Conservation (phyloP, 1,140 invertebrate species). For the Campodea augens region DNA sequence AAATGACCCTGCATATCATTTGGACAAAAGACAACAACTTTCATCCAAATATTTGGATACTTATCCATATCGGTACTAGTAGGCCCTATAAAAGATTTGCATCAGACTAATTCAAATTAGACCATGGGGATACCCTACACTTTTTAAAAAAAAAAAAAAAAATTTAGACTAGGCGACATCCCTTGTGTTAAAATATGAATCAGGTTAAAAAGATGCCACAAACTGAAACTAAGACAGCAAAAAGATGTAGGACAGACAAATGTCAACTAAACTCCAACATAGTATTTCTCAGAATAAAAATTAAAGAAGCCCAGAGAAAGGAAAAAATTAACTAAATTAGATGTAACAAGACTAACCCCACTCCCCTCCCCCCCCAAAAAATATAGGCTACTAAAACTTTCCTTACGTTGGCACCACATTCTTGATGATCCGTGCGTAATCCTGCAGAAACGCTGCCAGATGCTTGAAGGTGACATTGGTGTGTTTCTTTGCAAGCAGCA, state of each 20-base stretch:
- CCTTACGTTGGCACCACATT: constrained; percentile 41
- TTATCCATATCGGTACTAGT: no score
- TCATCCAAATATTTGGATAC: no score
- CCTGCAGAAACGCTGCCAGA: constrained; percentile 36
- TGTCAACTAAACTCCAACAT: constrained; percentile 8
- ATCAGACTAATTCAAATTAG: no score
- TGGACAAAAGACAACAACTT: constrained; percentile 15
- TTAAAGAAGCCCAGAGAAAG: background rate
- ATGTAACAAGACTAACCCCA: background rate
- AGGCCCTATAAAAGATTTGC: no score
- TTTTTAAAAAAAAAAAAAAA: no score
- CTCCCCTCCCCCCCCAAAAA: background rate
- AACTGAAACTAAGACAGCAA: no score
- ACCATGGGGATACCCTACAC: no score
- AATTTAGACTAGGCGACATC: no score
- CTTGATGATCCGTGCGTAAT: constrained; percentile 41
- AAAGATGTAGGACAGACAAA: no score
- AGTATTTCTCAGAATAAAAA: background rate
- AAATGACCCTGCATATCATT: constrained; percentile 19
- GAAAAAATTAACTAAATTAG: background rate
- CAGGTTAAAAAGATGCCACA: no score
- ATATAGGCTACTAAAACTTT: background rate
- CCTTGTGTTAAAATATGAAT: no score
- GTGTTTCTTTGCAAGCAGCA: constrained; percentile 38
- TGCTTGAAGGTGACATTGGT: constrained; percentile 45